Conservation (phyloP, 2,797 vertebrate species). For the Premnoplex brunnescens region DNA sequence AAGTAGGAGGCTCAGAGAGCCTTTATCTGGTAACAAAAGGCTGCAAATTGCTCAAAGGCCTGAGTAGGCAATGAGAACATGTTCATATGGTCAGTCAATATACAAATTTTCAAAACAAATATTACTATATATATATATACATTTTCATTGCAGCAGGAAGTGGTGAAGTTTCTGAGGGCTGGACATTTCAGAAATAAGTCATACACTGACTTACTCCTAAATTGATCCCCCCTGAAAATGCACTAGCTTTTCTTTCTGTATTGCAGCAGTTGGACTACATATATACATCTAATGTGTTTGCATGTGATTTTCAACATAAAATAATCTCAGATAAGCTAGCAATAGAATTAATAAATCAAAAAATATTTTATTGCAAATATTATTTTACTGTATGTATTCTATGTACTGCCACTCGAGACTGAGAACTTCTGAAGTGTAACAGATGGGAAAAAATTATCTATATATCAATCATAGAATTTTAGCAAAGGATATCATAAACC, state of each 20-base stretch:
- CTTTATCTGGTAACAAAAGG: conserved; percentile 97
- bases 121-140: conserved; percentile 71
- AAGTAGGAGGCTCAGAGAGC: conserved; percentile 89
- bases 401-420: neutral
- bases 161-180: conserved; percentile 23
- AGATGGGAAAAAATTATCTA: neutral
- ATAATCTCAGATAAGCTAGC: neutral
- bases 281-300: neutral
- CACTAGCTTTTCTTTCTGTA: conserved; percentile 31
- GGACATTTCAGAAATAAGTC: conserved; percentile 39
- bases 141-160: conserved; percentile 57
- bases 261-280: neutral
- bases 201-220: neutral
- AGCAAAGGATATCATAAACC: conserved; percentile 2
- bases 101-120: conserved; percentile 79
- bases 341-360: neutral
- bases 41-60: conserved; percentile 98
- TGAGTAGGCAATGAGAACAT: conserved; percentile 96
- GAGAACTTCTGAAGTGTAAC: neutral
- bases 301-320: neutral
- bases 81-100: conserved; percentile 91
- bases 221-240: conserved; percentile 39
- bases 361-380: neutral
- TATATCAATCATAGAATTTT: neutral
- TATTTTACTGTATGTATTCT: neutral